A percentile compares a stretch with the other conserved stretches of the same genome.
Conservation (phyloP, 2,113 vertebrate genomes). For the Pipa parva region DNA sequence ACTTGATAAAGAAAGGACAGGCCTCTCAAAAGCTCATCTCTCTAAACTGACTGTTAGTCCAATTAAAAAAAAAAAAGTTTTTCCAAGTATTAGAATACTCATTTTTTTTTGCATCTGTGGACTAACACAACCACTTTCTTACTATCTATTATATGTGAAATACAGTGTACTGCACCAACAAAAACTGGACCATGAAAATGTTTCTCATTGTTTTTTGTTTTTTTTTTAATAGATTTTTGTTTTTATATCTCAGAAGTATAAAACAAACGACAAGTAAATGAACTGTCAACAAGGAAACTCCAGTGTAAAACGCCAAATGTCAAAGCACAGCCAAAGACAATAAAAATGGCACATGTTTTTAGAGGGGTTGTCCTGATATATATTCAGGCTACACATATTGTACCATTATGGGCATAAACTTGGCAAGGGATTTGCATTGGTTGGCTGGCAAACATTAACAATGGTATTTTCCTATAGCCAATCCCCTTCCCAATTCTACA, state of each 20-base stretch:
- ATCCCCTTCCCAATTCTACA: neutral
- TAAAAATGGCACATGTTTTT: neutral
- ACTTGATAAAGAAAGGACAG: too few species aligned
- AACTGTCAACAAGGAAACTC: neutral
- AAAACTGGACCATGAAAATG: too few species aligned
- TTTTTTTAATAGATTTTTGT: neutral
- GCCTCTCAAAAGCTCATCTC: too few species aligned
- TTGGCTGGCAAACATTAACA: neutral
- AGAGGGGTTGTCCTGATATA: neutral
- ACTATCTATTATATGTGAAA: too few species aligned
- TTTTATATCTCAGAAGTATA: slow-evolving; percentile 7
- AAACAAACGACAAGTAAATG: slow-evolving; percentile 17
- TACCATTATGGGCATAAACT: neutral
- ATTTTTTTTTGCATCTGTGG: too few species aligned
- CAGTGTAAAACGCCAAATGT: neutral
- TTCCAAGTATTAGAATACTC: too few species aligned
- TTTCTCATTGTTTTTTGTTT: neutral
- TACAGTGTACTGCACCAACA: too few species aligned
- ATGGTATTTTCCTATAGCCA: too few species aligned
- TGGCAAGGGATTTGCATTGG: neutral
- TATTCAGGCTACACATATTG: neutral
- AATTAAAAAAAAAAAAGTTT: too few species aligned
- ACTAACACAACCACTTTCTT: too few species aligned
- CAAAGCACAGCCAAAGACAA: neutral
- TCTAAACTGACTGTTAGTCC: too few species aligned